Evolutionary conservation across 2,797 vertebrate genomes (phyloP).

Genomic region (Oreochromis grahami): DNA sequence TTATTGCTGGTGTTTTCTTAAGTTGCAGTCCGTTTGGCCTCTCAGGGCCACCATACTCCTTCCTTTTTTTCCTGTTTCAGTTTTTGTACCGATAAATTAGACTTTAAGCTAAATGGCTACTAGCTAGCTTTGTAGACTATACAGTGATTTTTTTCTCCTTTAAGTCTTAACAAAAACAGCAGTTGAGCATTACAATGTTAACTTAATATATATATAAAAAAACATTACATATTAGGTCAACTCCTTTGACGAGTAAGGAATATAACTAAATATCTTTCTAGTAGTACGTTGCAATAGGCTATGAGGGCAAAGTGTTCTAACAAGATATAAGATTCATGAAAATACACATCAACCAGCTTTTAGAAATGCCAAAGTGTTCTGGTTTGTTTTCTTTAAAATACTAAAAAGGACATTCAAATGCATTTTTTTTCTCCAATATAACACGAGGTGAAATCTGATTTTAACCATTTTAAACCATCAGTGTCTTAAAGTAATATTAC

Average conservation of each 20-base stretch:
- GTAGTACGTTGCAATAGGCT: not conserved
- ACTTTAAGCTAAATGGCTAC: not conserved
- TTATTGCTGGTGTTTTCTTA: not conserved
- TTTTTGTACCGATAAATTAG: not conserved
- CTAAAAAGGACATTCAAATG: not conserved
- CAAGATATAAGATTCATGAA: not conserved
- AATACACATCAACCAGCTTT: not conserved
- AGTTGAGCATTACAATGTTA: not conserved
- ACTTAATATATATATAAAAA: not conserved
- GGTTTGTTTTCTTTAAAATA: not conserved
- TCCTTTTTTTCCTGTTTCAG: not conserved
- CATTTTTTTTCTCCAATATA: not conserved
- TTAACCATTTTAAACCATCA: conserved; percentile 17
- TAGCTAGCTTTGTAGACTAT: not conserved
- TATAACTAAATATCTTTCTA: not conserved
- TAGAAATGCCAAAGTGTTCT: not conserved
- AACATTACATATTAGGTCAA: not conserved
- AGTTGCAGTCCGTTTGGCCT: not conserved
- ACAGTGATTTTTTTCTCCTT: not conserved
- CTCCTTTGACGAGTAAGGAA: not conserved
- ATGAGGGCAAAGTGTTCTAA: not conserved
- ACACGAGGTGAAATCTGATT: conserved; percentile 5
- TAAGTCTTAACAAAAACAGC: not conserved
- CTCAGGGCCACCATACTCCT: not conserved
- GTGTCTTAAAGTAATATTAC: not conserved